Percentiles rank a stretch among this genome's conserved stretches.
These are phyloP conservation scores for Tipula unca DNA, from an alignment of 2,888 invertebrate species.

Conservation along the genomic window DNA sequence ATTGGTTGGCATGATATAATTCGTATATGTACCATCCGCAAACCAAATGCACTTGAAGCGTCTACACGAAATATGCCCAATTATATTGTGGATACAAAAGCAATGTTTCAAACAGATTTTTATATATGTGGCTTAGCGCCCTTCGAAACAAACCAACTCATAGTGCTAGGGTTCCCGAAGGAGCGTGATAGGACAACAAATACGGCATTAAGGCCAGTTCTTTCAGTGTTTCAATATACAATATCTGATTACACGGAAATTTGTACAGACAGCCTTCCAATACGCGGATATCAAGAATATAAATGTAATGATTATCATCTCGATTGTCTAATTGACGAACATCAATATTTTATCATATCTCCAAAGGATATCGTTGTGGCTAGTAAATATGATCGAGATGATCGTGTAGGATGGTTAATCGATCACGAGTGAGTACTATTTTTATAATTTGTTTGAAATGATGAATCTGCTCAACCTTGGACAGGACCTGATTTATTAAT, in stretches of 20 bases:
- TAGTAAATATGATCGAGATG: slow-evolving; percentile 83
- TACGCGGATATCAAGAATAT: slow-evolving; percentile 76
- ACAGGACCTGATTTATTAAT: no score
- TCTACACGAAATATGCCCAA: slow-evolving; percentile 69
- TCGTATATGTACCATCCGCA: slow-evolving; percentile 78
- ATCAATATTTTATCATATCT: slow-evolving; percentile 84
- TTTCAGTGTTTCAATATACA: slow-evolving; percentile 80
- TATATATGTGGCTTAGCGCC: slow-evolving; percentile 83
- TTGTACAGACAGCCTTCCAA: slow-evolving; percentile 73
- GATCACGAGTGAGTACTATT: slow-evolving; percentile 61
- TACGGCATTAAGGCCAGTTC: slow-evolving; percentile 70
- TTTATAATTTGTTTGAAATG: no score
- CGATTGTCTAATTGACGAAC: slow-evolving; percentile 77
- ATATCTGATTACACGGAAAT: slow-evolving; percentile 75
- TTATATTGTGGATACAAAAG: slow-evolving; percentile 78
- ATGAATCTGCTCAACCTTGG: no score
- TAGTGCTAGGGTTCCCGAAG: slow-evolving; percentile 68
- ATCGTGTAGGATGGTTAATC: slow-evolving; percentile 85
- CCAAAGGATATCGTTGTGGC: slow-evolving; percentile 92
- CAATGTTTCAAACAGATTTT: slow-evolving; percentile 81
- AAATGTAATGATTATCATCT: slow-evolving; percentile 85
- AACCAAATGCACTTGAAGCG: slow-evolving; percentile 61
- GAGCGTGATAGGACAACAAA: slow-evolving; percentile 57
- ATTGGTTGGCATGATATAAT: slow-evolving; percentile 93
- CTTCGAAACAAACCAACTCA: slow-evolving; percentile 61